A percentile compares a stretch with the other conserved stretches of the same genome.
Conservation (phyloP, 2,888 invertebrate genomes). For the Spodoptera exigua region DNA sequence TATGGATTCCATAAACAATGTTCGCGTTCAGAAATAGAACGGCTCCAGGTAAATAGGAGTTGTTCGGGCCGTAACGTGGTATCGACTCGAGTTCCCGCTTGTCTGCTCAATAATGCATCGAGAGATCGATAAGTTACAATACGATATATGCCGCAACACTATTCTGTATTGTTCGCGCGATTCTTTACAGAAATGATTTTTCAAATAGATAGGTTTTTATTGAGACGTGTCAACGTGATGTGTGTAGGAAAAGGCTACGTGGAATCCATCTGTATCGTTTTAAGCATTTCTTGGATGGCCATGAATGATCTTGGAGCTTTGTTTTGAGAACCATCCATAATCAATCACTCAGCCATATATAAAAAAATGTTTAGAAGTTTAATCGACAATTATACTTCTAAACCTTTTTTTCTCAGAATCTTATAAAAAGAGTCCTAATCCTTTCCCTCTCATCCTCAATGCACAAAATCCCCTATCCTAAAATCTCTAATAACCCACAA, state of each 20-base stretch:
- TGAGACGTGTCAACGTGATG: constrained; percentile 23
- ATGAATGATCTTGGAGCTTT: too few relatives aligned
- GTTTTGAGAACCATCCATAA: too few relatives aligned
- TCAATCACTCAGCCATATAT: too few relatives aligned
- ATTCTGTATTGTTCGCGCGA: constrained; percentile 66
- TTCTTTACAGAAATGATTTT: constrained; percentile 54
- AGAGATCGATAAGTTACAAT: constrained; percentile 78
- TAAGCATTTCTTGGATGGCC: constrained; percentile 17
- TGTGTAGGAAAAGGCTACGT: constrained; percentile 14
- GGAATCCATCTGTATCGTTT: constrained; percentile 5
- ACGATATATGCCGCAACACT: constrained; percentile 69
- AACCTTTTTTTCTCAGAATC: too few relatives aligned
- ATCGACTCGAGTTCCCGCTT: constrained; percentile 67
- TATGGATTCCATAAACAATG: constrained; percentile 86
- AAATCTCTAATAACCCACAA: too few relatives aligned
- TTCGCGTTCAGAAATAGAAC: constrained; percentile 79
- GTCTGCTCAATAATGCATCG: constrained; percentile 84
- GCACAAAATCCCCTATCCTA: too few relatives aligned
- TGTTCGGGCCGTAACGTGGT: constrained; percentile 62
- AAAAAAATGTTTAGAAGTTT: too few relatives aligned
- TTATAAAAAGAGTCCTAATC: too few relatives aligned
- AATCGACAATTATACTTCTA: too few relatives aligned
- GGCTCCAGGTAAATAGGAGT: constrained; percentile 74
- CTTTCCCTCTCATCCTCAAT: too few relatives aligned
- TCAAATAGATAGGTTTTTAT: constrained; percentile 45